Base-by-base conservation (phyloP, 2,888 invertebrate species). In the Dolichomitus sp. region DNA sequence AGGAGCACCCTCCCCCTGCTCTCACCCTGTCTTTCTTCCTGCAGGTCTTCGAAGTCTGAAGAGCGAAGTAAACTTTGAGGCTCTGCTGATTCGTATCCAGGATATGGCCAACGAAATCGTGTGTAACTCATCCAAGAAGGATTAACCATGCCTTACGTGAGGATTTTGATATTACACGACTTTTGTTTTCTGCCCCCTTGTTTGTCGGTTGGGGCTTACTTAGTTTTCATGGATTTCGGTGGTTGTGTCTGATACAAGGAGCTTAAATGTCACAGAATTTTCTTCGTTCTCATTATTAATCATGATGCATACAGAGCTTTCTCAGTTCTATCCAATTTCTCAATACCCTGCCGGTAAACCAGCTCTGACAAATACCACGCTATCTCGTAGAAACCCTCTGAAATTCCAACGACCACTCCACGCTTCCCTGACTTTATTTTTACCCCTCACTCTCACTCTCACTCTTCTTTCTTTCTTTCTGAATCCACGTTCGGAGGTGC, bases 131-230 rank as follows among this genome's bases (percentile, higher is more conserved):
- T 66, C 57, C 59, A 75, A 59, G 65, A 82, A 12, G 82, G 82
- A 82, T 82, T 79, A 82, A 73, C 33, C 37, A 11, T 14, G 37
- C n/a, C 72, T 70, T 48, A 45, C 72, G 61, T 61, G 30, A 68
- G 75, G 59, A 83, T 83, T 75, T 57, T 63, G 65, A 79, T 79
- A 59, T 65, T 75, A 59, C 74, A 33, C 59, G 69, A 70, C 69
- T 74, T 74, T 50, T 30, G 14, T 63, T 40, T 50, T n/a, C 27
- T 37, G 37, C n/a, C 40, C 65, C 30, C 33, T 57, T 52, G 40
- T 54, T 30, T 4, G 17, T 54, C 17, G 27, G 4, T 59, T 12
- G 17, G 27, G 52, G 68, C 52, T 42, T 59, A 37, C n/a, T 6
- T 40, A 17, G 12, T 33, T 50, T 61, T 48, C 9, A n/a, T 54